phyloP scores from a whole-genome alignment of 2,797 vertebrate genomes.

The Buphagus erythrorhynchus region DNA sequence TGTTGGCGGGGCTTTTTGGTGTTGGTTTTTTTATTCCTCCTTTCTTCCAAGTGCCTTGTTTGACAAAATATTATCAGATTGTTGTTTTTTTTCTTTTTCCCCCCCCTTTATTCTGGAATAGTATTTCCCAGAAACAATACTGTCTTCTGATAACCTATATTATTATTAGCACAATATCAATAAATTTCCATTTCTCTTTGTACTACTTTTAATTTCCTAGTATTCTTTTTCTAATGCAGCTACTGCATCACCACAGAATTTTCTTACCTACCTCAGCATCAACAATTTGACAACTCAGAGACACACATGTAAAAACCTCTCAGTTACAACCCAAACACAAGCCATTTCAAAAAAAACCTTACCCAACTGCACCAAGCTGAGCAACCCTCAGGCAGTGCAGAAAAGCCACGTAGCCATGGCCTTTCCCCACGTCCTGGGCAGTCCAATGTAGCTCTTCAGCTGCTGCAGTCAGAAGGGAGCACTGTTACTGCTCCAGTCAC shows the following conservation, averaged over 20 bases:
- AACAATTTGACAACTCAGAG: background rate
- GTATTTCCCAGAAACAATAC: background rate
- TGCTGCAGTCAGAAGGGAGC: background rate
- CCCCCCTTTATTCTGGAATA: background rate
- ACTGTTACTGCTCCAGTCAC: background rate
- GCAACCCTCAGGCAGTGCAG: rapidly evolving
- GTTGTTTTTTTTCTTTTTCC: rapidly evolving
- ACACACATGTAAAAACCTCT: background rate
- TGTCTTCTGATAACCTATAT: background rate
- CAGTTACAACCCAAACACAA: background rate
- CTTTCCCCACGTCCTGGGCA: background rate
- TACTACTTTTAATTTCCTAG: background rate
- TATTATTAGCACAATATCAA: background rate
- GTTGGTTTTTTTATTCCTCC: rapidly evolving
- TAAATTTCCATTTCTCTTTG: background rate
- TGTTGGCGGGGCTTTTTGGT: background rate
- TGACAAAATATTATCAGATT: background rate
- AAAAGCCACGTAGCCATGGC: rapidly evolving
- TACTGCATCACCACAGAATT: background rate
- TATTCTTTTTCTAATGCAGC: background rate
- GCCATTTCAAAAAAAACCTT: background rate
- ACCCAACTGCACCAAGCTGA: background rate
- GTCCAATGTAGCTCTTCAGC: background rate
- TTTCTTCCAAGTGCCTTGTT: background rate
- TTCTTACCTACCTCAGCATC: background rate